These are phyloP conservation scores for Carposina sasakii DNA, from an alignment of 1,140 invertebrate genomes.

Conservation along the genomic window DNA sequence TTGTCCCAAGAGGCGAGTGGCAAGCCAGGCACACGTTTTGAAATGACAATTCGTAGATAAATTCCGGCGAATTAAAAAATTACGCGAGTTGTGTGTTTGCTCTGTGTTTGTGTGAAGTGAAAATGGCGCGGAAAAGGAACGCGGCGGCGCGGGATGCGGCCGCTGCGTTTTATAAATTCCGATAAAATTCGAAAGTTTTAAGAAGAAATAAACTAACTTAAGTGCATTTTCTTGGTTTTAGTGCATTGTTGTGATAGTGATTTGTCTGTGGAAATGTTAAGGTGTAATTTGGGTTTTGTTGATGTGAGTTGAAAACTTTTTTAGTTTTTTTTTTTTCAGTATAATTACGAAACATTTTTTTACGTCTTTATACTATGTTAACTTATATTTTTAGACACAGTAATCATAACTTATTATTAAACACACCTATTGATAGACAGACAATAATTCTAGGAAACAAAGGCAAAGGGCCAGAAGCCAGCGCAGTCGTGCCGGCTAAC, in stretches of 20 bases:
- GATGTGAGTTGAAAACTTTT: slow-evolving; percentile 34
- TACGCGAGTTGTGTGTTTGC: neutral
- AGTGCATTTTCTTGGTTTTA: slow-evolving; percentile 18
- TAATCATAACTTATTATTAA: no score
- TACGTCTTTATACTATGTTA: no score
- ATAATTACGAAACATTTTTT: no score
- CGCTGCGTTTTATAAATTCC: slow-evolving; percentile 39
- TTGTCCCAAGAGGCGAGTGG: slow-evolving; percentile 40
- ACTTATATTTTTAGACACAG: no score
- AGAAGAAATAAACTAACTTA: no score
- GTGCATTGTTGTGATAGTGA: slow-evolving; percentile 8
- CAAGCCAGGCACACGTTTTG: slow-evolving; percentile 31
- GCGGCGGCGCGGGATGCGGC: slow-evolving; percentile 32
- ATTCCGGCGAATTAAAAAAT: slow-evolving; percentile 18
- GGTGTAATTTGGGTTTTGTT: slow-evolving; percentile 19
- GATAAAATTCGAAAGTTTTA: slow-evolving; percentile 47
- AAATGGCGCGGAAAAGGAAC: slow-evolving; percentile 18
- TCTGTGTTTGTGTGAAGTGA: slow-evolving; percentile 8
- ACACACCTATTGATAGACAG: no score
- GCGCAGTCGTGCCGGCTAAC: no score
- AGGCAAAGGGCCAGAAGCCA: no score
- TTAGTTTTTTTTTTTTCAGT: no score
- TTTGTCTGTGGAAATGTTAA: slow-evolving; percentile 29
- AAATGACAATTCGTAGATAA: slow-evolving; percentile 27
- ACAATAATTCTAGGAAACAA: no score